A percentile compares a stretch with the other conserved stretches of the same genome.
Conservation (phyloP, 2,888 invertebrate genomes). For the Leptinotarsa haldemani region DNA sequence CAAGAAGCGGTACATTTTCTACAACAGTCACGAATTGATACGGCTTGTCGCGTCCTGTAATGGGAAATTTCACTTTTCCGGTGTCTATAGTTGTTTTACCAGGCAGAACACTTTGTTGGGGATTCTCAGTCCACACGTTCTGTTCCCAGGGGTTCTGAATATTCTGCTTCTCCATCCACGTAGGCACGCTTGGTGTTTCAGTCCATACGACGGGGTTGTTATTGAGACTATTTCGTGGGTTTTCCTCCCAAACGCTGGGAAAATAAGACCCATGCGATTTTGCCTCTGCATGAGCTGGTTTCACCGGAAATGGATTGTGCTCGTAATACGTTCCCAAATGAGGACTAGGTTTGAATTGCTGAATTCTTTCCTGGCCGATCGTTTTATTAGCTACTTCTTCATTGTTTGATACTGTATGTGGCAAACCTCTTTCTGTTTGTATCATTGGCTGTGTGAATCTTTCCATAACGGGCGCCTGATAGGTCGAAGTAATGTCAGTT, state of each 20-base stretch:
- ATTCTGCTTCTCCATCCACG: conserved; percentile 30
- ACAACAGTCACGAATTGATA: conserved; percentile 35
- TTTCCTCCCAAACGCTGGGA: conserved; percentile 4
- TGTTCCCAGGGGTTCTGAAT: conserved; percentile 25
- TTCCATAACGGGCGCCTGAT: conserved; percentile 13
- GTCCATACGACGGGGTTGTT: background rate
- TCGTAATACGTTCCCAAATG: conserved; percentile 68
- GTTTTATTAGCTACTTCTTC: conserved; percentile 16
- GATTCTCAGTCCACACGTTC: conserved; percentile 24
- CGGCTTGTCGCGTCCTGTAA: conserved; percentile 23
- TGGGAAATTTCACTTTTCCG: conserved; percentile 31
- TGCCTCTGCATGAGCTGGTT: conserved; percentile 34
- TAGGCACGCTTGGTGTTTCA: conserved; percentile 16
- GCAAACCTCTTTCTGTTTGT: conserved; percentile 40
- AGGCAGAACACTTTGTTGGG: background rate
- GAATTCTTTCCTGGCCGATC: background rate
- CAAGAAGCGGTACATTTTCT: conserved; percentile 22
- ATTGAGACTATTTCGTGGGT: background rate
- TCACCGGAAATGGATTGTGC: conserved; percentile 63
- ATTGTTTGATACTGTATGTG: conserved; percentile 18
- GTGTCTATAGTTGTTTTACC: background rate
- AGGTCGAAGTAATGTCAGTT: conserved; percentile 26
- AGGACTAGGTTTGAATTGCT: conserved; percentile 68
- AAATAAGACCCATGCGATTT: conserved; percentile 28
- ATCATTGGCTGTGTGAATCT: conserved; percentile 46